Evolutionary conservation across 2,797 vertebrate species (phyloP), one percentile per base, ranked within the genome.

Genomic region (Macrochelys suwanniensis): DNA sequence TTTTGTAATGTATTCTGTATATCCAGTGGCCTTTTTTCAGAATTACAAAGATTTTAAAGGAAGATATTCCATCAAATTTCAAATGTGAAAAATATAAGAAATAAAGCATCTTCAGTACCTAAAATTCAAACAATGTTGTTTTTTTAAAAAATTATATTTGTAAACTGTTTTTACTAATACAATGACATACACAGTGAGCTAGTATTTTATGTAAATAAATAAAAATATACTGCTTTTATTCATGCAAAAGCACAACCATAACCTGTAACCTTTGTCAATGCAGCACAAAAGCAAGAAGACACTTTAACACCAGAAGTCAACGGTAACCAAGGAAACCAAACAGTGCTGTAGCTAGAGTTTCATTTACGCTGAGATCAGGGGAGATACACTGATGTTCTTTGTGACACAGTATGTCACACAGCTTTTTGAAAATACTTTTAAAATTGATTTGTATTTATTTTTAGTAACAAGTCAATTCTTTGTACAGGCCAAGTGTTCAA

Each of bases 311-410:
- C 90, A 97, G 91, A 97, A 97, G 91, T 94, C 97, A 96, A 56
- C 89, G 95, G 98, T 98, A 98, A 98, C 97, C 97, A 98, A 91
- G 97, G 98, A 97, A 98, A 98, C 98, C 0, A 3, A 98, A 96
- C 92, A 94, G 90, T 59, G 42, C 61, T 91, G 89, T 10, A 3
- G 45, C 87, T 90, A 90, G 91, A 87, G 92, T 95, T 95, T 93
- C 91, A 83, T 89, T 96, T 94, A 97, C 95, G 89, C 2, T 0
- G 86, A 92, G 87, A 95, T 93, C 85, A 92, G 85, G 90, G 87
- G 84, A 76, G 87, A 95, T 33, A 95, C 95, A 97, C 96, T 91
- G 96, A 85, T 84, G 50, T 8, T 11, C 88, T 95, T 89, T 68
- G 81, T 90, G 79, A 4, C 93, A 82, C 21, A 78, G 42, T 65